Conservation (phyloP, 1,140 invertebrate species). For the Holotrichia oblita region DNA sequence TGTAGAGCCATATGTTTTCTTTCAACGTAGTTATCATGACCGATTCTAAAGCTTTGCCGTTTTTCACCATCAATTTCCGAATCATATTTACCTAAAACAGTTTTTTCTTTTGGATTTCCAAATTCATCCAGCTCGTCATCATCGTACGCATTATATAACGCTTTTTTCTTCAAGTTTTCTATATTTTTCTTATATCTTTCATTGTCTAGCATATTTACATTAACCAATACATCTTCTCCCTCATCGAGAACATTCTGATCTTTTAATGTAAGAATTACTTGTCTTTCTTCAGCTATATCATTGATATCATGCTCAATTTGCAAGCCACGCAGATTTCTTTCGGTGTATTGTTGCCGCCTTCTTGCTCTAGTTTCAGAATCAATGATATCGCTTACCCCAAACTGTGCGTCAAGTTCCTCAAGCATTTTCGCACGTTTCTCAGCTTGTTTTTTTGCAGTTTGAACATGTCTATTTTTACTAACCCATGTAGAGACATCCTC, state of each 20-base stretch:
- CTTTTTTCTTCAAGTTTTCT: slow-evolving; percentile 84
- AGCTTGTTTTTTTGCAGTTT: slow-evolving; percentile 86
- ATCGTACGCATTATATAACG: slow-evolving; percentile 85
- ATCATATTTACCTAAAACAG: slow-evolving; percentile 92
- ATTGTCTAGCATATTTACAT: slow-evolving; percentile 95
- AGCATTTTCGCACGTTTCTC: slow-evolving; percentile 89
- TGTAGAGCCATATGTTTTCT: slow-evolving; percentile 63
- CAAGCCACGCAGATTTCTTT: slow-evolving; percentile 81
- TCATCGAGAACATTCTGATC: slow-evolving; percentile 92
- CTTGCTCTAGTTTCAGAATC: slow-evolving; percentile 77
- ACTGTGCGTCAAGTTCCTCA: slow-evolving; percentile 95
- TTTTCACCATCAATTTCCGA: slow-evolving; percentile 90
- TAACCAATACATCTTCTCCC: slow-evolving; percentile 89
- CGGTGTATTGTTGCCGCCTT: slow-evolving; percentile 71
- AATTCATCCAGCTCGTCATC: slow-evolving; percentile 86
- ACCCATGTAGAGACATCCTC: slow-evolving; percentile 84
- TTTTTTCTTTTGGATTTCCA: slow-evolving; percentile 75
- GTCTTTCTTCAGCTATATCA: slow-evolving; percentile 83
- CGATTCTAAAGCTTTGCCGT: slow-evolving; percentile 83
- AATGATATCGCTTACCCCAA: slow-evolving; percentile 87
- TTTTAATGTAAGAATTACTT: slow-evolving; percentile 91
- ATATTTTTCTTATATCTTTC: slow-evolving; percentile 86
- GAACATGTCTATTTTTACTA: slow-evolving; percentile 77
- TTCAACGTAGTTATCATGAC: slow-evolving; percentile 65
- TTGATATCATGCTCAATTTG: slow-evolving; percentile 87